Evolutionary conservation across 92 coral and sea anemone species (phyloP).

Genomic region (Plumapathes pennacea): DNA sequence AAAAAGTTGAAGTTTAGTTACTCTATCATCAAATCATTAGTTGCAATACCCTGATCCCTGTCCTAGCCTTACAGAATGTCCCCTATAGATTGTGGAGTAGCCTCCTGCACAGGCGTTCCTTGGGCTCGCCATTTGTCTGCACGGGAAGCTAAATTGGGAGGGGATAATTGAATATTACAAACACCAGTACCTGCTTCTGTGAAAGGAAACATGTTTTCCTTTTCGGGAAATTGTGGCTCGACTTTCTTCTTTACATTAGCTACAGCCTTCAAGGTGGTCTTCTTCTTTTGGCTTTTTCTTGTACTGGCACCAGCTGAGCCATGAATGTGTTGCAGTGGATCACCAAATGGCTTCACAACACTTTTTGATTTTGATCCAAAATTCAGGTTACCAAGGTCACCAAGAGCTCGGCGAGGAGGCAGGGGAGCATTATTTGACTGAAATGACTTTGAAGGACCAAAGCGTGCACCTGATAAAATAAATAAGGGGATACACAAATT

Average conservation of each 20-base stretch:
- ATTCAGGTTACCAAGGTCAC: conserved; percentile 78
- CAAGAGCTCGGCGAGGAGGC: conserved; percentile 90
- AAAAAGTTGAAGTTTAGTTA: no score
- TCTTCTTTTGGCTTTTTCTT: conserved; percentile 37
- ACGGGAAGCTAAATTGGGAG: background rate
- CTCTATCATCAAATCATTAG: no score
- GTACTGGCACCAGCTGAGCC: conserved; percentile 44
- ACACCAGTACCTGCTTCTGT: conserved; percentile 60
- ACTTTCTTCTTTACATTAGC: conserved; percentile 10
- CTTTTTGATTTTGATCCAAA: conserved; percentile 29
- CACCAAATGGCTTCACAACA: conserved; percentile 21
- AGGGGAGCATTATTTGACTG: conserved; percentile 51
- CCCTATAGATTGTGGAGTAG: background rate
- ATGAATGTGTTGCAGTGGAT: conserved; percentile 40
- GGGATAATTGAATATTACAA: background rate
- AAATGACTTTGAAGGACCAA: conserved; percentile 68
- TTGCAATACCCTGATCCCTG: no score
- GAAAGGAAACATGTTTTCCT: conserved; percentile 82
- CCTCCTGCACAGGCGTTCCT: background rate
- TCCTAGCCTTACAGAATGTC: no score
- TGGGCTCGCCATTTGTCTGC: background rate
- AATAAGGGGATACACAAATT: background rate
- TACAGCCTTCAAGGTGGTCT: conserved; percentile 22
- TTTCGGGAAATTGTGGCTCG: conserved; percentile 53
- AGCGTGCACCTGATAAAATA: conserved; percentile 52